Base-by-base conservation (phyloP, 2,797 vertebrate genomes). In the Enoplosus armatus region DNA sequence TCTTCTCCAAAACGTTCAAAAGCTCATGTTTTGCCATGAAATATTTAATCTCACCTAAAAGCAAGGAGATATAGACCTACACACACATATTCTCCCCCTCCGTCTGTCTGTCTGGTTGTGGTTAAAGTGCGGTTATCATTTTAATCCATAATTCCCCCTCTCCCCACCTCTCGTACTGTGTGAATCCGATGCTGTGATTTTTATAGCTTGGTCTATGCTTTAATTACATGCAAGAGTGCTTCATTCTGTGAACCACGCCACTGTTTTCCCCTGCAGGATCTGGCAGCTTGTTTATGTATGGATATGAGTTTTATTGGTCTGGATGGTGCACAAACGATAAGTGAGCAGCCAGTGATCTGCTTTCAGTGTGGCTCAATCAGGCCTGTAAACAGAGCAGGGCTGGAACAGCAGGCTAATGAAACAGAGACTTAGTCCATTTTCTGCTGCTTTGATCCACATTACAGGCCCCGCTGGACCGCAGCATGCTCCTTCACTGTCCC, bases 261-360 rank as follows among this genome's bases (percentile, higher is more conserved):
- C 76, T 53, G 59, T 61, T 75, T 81, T 64, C 37, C 72, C 55
- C 81, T 65, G 76, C 66, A 83, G 78, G 65, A 71, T 78, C 63
- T 79, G 78, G 71, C 77, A 80, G 73, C 64, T 65, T 88, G 72
- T 90, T 91, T 87, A 73, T 79, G 26, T 60, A 79, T 84, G 77
- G 75, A 88, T 89, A 63, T 76, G 74, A 84, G 26, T 85, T 93
- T 87, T 91, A 87, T 89, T 90, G 69, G 60, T 83, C 84, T 93
- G 79, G 71, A 84, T 47, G 22, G 65, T 24, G 71, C 73, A 74
- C 83, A 88, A 68, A 72, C 51, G 33, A 85, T 90, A 87, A 87
- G 77, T 68, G 71, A 85, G 69, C 85, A 82, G 83, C 75, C 56
- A 83, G 50, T 41, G 74, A 88, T 87, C 77, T 80, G 77, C 72